Percentiles rank a stretch among this genome's conserved stretches.
Evolutionary conservation across 2,888 invertebrate genomes (phyloP).

Genomic region (Eupithecia insigniata): DNA sequence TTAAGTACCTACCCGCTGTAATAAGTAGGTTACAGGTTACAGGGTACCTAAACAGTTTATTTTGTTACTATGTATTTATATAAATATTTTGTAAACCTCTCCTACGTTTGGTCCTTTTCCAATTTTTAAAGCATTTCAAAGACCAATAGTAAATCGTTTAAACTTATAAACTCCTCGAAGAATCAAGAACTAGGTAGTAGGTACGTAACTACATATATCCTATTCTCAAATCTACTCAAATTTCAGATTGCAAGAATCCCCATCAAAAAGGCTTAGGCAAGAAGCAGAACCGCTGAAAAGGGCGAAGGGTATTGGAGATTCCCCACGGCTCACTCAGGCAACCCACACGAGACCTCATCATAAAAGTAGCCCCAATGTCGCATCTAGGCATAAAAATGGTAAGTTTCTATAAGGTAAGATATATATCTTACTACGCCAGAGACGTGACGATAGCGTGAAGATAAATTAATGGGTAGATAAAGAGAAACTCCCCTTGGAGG

Average conservation of each 20-base stretch:
- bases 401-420: constrained; percentile 36
- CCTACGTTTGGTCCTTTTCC: background rate
- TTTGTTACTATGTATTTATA: background rate
- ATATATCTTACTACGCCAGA: no score
- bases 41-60: no score
- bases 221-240: background rate
- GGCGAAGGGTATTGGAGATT: constrained; percentile 73
- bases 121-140: background rate
- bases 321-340: constrained; percentile 72
- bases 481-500: no score
- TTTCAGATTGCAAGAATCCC: constrained; percentile 66
- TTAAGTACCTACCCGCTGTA: background rate
- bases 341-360: constrained; percentile 77
- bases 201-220: background rate
- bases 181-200: background rate
- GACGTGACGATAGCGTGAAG: no score
- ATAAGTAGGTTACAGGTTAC: no score
- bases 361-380: constrained; percentile 86
- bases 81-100: background rate
- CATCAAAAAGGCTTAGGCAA: constrained; percentile 74
- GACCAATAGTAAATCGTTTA: background rate
- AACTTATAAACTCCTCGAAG: background rate
- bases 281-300: constrained; percentile 78
- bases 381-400: constrained; percentile 78
- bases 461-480: no score